Percentiles rank a stretch among this genome's conserved stretches.
These are phyloP conservation scores for Vulpes vulpes DNA, from an alignment of 2,113 vertebrate genomes.

Conservation along the genomic window DNA sequence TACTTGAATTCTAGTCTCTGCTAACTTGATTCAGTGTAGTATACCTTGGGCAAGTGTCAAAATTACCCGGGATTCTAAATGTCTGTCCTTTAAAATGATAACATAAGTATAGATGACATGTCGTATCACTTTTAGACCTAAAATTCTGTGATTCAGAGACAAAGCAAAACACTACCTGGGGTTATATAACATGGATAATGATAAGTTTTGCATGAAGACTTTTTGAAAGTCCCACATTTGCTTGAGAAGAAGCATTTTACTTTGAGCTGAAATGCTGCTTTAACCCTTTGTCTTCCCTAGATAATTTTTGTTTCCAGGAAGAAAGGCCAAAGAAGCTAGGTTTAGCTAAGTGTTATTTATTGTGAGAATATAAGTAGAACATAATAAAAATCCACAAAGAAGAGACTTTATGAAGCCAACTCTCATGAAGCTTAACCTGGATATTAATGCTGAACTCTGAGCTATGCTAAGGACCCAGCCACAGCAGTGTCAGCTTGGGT, in stretches of 20 bases:
- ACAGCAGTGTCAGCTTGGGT: not conserved
- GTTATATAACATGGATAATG: not conserved
- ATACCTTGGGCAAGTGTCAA: not conserved
- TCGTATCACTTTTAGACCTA: not conserved
- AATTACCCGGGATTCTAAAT: not conserved
- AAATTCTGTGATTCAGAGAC: not conserved
- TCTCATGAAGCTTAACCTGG: not conserved
- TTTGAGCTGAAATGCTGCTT: slow-evolving; percentile 37
- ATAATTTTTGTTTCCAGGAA: not conserved
- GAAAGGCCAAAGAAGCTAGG: not conserved
- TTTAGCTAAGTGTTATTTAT: not conserved
- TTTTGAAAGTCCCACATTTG: not conserved
- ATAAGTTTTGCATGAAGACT: slow-evolving; percentile 30
- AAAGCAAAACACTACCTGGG: not conserved
- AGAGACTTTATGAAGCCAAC: not conserved
- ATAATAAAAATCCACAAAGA: not conserved
- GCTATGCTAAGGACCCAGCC: not conserved
- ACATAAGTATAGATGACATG: slow-evolving; percentile 7
- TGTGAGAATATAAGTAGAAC: not conserved
- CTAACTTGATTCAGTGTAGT: not conserved
- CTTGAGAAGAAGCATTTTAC: slow-evolving; percentile 44
- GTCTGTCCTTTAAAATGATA: slow-evolving; percentile 8
- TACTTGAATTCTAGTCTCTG: not conserved
- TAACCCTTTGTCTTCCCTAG: not conserved
- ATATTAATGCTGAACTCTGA: not conserved